Conservation (phyloP, 2,888 invertebrate genomes). For the Pseudoips prasinana region DNA sequence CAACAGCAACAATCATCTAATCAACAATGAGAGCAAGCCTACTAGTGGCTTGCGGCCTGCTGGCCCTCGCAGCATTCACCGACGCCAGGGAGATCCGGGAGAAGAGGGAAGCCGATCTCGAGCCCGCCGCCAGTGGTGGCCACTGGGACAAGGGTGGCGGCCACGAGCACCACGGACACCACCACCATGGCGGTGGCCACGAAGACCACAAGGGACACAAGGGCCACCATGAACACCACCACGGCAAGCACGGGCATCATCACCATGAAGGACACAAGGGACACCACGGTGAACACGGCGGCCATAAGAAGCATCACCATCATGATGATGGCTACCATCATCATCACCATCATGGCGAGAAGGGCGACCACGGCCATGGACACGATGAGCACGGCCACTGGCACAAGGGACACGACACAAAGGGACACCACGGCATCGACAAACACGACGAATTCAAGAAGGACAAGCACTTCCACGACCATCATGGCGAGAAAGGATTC, state of each 20-base stretch:
- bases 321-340: constrained; percentile 85
- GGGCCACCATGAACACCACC: constrained; percentile 84
- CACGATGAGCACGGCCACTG: constrained; percentile 84
- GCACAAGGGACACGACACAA: constrained; percentile 92
- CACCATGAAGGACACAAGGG: constrained; percentile 85
- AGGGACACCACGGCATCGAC: constrained; percentile 91
- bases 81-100: constrained; percentile 75
- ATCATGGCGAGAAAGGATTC: constrained; percentile 89
- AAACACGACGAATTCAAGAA: constrained; percentile 92
- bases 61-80: constrained; percentile 73
- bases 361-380: constrained; percentile 83
- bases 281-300: constrained; percentile 83
- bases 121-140: constrained; percentile 70
- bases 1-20: constrained; percentile 46
- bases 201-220: constrained; percentile 87
- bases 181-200: constrained; percentile 84
- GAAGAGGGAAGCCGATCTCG: constrained; percentile 75
- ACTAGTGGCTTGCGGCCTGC: constrained; percentile 61
- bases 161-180: constrained; percentile 84
- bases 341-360: constrained; percentile 84
- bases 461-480: constrained; percentile 92
- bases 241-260: constrained; percentile 86
- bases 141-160: constrained; percentile 81
- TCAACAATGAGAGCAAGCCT: constrained; percentile 62
- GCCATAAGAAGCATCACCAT: constrained; percentile 84